Evolutionary conservation across 2,888 invertebrate genomes (phyloP), one percentile per base, ranked within the genome.

Genomic region (Cephus pulcher): DNA sequence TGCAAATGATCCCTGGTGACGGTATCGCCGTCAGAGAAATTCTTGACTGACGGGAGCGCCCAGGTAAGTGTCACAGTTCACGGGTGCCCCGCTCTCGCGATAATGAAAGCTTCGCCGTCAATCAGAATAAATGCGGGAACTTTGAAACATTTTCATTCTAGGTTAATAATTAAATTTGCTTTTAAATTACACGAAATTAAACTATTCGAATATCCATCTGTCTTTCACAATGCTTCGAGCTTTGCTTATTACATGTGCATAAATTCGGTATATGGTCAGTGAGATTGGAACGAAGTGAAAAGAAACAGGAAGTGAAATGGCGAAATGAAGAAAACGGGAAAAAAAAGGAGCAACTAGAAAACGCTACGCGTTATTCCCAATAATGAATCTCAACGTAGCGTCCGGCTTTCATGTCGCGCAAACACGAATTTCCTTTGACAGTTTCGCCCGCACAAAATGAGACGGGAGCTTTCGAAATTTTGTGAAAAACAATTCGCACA

Each of bases 371-470:
- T 23, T 56, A 56, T 56, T 23, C 56, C 56, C 56, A 56, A 56
- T 56, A 56, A 23, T 1, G 23, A 56, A 23, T 56, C 56, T 6
- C 56, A 56, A 23, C 71, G 71, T 12, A 11, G 33, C 70, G 70
- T 71, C 71, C 32, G 32, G 71, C 71, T 33, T 71, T 71, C 33
- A 12, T 33, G 71, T 71, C 71, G 71, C 71, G 71, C 71, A 71
- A 71, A 71, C 34, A 30, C 71, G 71, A 33, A 71, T 34, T 71
- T 71, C 71, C 71, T 71, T 71, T 71, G 71, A 33, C 71, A 34
- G 33, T 12, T 32, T 71, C 23, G 71, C 33, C 71, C 71, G 34
- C 32, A 32, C 32, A 3, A 71, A 71, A 71, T 15, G 71, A 32
- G 15, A 56, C 2, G 56, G 23, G 56, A 56, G 56, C 23, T 56